Conservation (phyloP, 2,888 invertebrate species). For the Agonopterix arenella region DNA sequence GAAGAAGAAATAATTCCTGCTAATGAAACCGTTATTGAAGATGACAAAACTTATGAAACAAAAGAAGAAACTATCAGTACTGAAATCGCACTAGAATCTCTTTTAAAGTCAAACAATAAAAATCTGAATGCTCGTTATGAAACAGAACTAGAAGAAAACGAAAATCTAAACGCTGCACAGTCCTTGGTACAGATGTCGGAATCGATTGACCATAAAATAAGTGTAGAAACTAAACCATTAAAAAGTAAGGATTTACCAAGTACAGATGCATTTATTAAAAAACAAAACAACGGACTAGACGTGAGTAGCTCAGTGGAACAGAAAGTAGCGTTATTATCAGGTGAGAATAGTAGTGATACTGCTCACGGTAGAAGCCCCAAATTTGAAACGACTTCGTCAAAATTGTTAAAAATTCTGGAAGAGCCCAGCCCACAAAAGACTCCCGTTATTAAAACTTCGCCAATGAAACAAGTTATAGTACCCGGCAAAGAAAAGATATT, state of each 20-base stretch:
- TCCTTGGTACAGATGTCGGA: constrained; percentile 72
- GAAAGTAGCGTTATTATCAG: constrained; percentile 35
- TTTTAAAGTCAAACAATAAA: constrained; percentile 29
- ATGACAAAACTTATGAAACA: background rate
- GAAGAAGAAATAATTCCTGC: constrained; percentile 2
- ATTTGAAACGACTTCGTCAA: constrained; percentile 65
- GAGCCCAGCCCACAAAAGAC: constrained; percentile 56
- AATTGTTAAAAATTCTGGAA: constrained; percentile 76
- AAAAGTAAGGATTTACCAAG: constrained; percentile 29
- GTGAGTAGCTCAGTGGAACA: constrained; percentile 28
- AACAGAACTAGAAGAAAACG: constrained; percentile 65
- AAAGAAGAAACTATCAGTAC: constrained; percentile 1
- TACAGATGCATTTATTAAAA: constrained; percentile 17
- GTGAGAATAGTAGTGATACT: constrained; percentile 36
- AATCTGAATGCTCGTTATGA: constrained; percentile 46
- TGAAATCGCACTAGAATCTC: constrained; percentile 7
- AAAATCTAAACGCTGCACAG: constrained; percentile 68
- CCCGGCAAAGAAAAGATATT: constrained; percentile 64
- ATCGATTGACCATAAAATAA: constrained; percentile 55
- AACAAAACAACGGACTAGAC: constrained; percentile 37
- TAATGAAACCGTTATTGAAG: constrained; percentile 4
- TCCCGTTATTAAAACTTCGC: constrained; percentile 29
- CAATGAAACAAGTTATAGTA: constrained; percentile 45
- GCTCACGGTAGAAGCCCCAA: constrained; percentile 32
- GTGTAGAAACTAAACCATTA: constrained; percentile 30